phyloP scores from a whole-genome alignment of 2,888 invertebrate species.

The Caenorhabditis imperialis region DNA sequence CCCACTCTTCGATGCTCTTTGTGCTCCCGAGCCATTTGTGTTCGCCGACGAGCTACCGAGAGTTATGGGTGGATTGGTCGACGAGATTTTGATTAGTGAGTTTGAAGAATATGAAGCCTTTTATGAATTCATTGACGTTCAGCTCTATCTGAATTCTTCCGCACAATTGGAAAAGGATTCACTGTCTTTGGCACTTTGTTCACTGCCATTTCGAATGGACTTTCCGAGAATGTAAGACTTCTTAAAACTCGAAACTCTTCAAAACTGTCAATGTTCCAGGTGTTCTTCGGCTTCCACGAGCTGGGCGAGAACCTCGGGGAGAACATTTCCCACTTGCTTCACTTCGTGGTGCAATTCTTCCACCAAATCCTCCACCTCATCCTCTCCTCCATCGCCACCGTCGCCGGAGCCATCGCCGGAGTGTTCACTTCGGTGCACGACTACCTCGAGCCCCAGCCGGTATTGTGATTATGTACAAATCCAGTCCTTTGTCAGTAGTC shows the following conservation, averaged over 20 bases:
- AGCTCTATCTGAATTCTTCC: conserved; percentile 31
- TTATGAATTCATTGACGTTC: neutral
- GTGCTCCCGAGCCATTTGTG: conserved; percentile 30
- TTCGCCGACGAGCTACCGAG: conserved; percentile 37
- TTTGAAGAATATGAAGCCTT: neutral
- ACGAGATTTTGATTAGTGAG: conserved; percentile 40
- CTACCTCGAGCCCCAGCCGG: conserved; percentile 39
- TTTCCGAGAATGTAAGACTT: conserved; percentile 50
- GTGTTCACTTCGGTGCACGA: conserved; percentile 32
- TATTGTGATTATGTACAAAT: too few species aligned
- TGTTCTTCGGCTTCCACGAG: conserved; percentile 54
- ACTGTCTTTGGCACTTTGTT: conserved; percentile 58
- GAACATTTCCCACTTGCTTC: conserved; percentile 52
- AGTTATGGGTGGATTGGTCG: conserved; percentile 38
- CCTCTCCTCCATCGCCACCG: conserved; percentile 35
- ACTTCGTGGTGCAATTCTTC: conserved; percentile 51
- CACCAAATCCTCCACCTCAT: conserved; percentile 45
- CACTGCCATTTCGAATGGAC: conserved; percentile 53
- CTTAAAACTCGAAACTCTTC: neutral
- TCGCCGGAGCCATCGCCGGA: conserved; percentile 38
- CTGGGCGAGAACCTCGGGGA: conserved; percentile 59
- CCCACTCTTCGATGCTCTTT: conserved; percentile 60
- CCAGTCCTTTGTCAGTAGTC: too few species aligned
- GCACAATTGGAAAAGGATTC: conserved; percentile 42
- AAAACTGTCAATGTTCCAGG: conserved; percentile 37